Evolutionary conservation across 2,888 invertebrate species (phyloP).

Genomic region (Hypolimnas misippus): DNA sequence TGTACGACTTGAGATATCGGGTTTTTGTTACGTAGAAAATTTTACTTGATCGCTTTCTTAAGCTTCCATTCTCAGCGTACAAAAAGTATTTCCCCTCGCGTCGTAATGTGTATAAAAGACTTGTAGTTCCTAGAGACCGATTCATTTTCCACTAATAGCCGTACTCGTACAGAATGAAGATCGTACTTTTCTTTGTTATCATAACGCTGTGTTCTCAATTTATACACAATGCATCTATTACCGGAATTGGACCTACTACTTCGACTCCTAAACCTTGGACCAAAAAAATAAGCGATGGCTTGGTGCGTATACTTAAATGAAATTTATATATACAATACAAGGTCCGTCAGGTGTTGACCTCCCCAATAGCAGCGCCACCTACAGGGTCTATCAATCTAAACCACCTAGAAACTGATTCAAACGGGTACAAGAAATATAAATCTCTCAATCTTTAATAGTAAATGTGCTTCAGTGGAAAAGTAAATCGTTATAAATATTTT

Average conservation of each 20-base stretch:
- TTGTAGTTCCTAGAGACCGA: neutral
- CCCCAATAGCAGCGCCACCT: too few relatives aligned
- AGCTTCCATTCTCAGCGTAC: neutral
- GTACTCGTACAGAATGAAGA: constrained; percentile 48
- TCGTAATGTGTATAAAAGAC: constrained; percentile 33
- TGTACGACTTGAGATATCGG: neutral
- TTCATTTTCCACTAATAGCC: constrained; percentile 22
- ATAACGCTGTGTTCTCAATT: constrained; percentile 44
- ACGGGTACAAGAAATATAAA: too few relatives aligned
- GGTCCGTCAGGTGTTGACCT: too few relatives aligned
- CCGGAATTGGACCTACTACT: constrained; percentile 44
- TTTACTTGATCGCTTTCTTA: neutral
- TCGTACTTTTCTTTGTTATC: constrained; percentile 45
- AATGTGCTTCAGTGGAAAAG: too few relatives aligned
- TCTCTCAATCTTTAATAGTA: too few relatives aligned
- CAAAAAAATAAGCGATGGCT: constrained; percentile 55
- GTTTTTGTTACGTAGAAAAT: neutral
- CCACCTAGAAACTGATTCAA: too few relatives aligned
- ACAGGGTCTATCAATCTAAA: too few relatives aligned
- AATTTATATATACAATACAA: too few relatives aligned
- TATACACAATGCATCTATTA: constrained; percentile 38
- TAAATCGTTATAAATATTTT: neutral
- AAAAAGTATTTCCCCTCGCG: constrained; percentile 31
- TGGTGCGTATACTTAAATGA: constrained; percentile 58
- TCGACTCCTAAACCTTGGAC: constrained; percentile 56